phyloP scores from a whole-genome alignment of 2,888 invertebrate species.

The Ceratothoa steindachneri region DNA sequence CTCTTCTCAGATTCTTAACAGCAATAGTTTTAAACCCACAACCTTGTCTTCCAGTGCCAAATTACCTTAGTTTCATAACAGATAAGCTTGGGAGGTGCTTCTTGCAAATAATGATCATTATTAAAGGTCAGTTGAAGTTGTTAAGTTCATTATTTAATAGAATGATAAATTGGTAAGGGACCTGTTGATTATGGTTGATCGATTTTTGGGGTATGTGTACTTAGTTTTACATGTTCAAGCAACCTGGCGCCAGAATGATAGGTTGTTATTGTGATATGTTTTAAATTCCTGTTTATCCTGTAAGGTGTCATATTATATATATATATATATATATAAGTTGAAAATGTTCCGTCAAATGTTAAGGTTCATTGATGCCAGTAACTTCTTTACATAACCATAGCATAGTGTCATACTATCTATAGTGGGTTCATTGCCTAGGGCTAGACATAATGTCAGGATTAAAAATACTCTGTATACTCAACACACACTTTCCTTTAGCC shows the following conservation, averaged over 20 bases:
- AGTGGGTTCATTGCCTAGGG: not conserved
- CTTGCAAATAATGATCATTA: no score
- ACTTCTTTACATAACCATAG: not conserved
- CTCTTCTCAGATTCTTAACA: not conserved
- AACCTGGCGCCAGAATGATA: not conserved
- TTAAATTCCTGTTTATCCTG: not conserved
- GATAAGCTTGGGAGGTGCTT: no score
- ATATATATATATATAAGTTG: constrained; percentile 19
- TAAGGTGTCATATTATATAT: constrained; percentile 3
- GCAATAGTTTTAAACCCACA: not conserved
- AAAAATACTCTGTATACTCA: not conserved
- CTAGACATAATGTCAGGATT: not conserved
- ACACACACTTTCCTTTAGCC: not conserved
- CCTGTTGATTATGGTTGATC: no score
- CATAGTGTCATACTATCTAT: not conserved
- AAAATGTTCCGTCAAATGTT: no score
- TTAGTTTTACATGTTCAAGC: not conserved
- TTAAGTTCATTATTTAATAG: no score
- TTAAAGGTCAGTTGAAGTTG: no score
- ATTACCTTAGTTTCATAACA: not conserved
- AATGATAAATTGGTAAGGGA: no score
- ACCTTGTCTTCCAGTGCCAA: constrained; percentile 3
- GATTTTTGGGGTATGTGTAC: not conserved
- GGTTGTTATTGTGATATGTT: not conserved
- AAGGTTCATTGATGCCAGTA: no score